phyloP scores from a whole-genome alignment of 1,140 invertebrate species.

The Eriosoma lanigerum region DNA sequence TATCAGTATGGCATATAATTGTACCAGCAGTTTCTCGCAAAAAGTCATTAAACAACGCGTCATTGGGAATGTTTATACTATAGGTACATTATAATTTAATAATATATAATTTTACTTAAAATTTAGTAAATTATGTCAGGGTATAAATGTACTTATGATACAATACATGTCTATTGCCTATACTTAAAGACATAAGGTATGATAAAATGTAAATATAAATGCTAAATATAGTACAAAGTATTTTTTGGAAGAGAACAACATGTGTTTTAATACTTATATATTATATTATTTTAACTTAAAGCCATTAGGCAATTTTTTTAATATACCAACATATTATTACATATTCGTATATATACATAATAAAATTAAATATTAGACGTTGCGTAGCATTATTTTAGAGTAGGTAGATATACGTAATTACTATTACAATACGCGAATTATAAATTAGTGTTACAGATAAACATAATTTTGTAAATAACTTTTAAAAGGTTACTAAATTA shows the following conservation, averaged over 20 bases:
- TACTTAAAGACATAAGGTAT: too few species aligned
- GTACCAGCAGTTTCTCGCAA: too few species aligned
- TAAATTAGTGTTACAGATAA: background rate
- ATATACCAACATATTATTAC: too few species aligned
- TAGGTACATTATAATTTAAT: too few species aligned
- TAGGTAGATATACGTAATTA: background rate
- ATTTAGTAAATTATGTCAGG: background rate
- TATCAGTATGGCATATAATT: too few species aligned
- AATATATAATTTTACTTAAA: conserved; percentile 3
- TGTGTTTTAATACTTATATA: background rate
- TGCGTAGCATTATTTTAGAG: background rate
- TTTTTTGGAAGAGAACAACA: background rate
- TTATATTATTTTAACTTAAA: background rate
- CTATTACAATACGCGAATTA: background rate
- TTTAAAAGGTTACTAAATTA: too few species aligned
- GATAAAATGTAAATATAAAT: background rate
- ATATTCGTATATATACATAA: background rate
- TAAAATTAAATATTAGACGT: background rate
- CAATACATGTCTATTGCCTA: too few species aligned
- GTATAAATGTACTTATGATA: too few species aligned
- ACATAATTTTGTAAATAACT: conserved; percentile 29
- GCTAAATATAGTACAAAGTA: background rate
- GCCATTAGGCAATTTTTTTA: background rate
- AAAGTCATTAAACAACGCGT: too few species aligned
- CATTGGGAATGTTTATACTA: too few species aligned